Evolutionary conservation across 2,888 invertebrate species (phyloP), one percentile per base, ranked within the genome.

Genomic region (Acronicta psi): DNA sequence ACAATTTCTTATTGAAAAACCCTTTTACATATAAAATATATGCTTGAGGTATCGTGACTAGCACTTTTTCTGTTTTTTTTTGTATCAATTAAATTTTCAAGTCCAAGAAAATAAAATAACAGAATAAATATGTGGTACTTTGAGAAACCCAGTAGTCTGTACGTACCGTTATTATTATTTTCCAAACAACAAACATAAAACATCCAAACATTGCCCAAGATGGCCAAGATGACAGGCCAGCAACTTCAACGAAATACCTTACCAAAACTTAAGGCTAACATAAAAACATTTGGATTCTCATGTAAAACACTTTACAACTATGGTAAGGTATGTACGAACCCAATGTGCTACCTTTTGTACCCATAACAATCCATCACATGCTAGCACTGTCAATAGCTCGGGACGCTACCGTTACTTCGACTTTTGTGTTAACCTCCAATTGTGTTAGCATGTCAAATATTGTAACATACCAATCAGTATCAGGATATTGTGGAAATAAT

Each of bases 351-450:
- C 61, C 40, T 53, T 56, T 66, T 62, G 67, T 60, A 37, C 57
- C 63, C 58, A 56, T 68, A 75, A 65, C 65, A 65, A 77, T 77
- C 77, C 63, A 77, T 77, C 77, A 77, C 59, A 55, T 60, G 59
- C 50, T 49, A 18, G 40, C 46, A 49, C 59, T 65, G 71, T 73
- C 71, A 64, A 44, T 73, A 38, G 50, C 67, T 45, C 54, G 58
- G 68, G 68, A 50, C 41, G 65, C 75, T 75, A 73, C 75, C 64
- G 69, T 72, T 75, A 69, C 54, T 45, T 68, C 49, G 51, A 59
- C 55, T 55, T 66, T 66, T 67, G 61, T 68, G 49, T 55, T 44
- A n/a, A 16, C n/a, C 41, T 41, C 17, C 54, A 51, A 63, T 59
- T 59, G 59, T 71, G 56, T 57, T 59, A 45, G 45, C 43, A 17